Percentiles rank a stretch among this genome's conserved stretches.
Evolutionary conservation across 1,140 invertebrate species (phyloP).

Genomic region (Stratiolaelaps scimitus): DNA sequence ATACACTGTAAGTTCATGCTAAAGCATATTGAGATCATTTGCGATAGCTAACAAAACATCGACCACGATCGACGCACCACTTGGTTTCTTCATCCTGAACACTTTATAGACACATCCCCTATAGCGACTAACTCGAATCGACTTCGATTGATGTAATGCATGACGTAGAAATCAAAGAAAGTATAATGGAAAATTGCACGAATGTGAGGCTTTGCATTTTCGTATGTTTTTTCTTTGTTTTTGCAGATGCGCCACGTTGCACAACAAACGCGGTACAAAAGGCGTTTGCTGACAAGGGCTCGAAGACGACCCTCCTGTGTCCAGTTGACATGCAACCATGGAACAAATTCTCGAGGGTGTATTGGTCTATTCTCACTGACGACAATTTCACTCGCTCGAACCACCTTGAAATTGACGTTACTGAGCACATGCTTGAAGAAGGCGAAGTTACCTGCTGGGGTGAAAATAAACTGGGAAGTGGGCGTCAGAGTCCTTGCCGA

Average conservation of each 20-base stretch:
- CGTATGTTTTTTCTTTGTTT: no score
- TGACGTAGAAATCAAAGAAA: no score
- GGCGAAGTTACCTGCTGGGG: slow-evolving; percentile 23
- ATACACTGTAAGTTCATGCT: slow-evolving; percentile 13
- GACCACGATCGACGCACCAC: no score
- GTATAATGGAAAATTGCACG: no score
- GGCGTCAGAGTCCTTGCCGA: slow-evolving; percentile 1
- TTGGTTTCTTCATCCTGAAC: neutral
- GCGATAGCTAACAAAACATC: no score
- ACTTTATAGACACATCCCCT: neutral
- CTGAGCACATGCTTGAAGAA: slow-evolving; percentile 14
- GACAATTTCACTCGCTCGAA: slow-evolving; percentile 18
- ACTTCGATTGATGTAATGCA: neutral
- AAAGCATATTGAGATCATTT: neutral
- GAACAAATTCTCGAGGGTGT: slow-evolving; percentile 13
- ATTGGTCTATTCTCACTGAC: slow-evolving; percentile 1
- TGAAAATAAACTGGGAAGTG: slow-evolving; percentile 25
- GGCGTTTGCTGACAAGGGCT: neutral
- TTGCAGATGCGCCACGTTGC: slow-evolving; percentile 5
- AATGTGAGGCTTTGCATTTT: no score
- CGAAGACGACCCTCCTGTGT: neutral
- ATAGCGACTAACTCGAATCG: no score
- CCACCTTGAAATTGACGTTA: neutral
- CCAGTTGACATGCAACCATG: slow-evolving; percentile 24
- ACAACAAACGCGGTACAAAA: neutral